Evolutionary conservation across 2,113 vertebrate genomes (phyloP), one percentile per base, ranked within the genome.

Genomic region (Rhinolophus sinicus): DNA sequence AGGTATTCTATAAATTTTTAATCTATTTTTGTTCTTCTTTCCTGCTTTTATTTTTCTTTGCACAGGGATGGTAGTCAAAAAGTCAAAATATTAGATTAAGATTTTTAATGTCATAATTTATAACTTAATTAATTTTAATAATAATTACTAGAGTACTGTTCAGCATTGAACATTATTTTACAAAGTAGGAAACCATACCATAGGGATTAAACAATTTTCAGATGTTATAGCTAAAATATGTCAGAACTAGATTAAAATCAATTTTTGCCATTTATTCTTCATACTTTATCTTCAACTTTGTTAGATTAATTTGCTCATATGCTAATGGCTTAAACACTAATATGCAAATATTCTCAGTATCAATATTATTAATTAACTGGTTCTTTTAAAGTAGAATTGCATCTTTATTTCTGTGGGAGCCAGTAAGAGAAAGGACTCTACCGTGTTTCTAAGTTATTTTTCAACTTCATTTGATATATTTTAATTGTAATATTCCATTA

Each of bases 381-480:
- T 80, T 67, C 28, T 90, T 90, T 58, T 87, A 62, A 90, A 94
- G 70, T 81, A 38, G n/a, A 93, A 87, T 94, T 38, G 85, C 16
- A n/a, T 67, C 40, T 52, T 89, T 86, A 81, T 58, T 92, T 69
- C 33, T 69, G 18, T 81, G 33, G 50, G 5, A 90, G 8, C 4
- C 38, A 47, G 19, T 44, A 88, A 92, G 16, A 73, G 47, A 91
- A 94, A 96, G 18, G 13, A 15, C 21, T 44, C 58, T 80, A 52
- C 2, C 3, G 26, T 80, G 54, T 56, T 78, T 72, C 56, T 75
- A 86, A 83, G 83, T 56, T 82, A 88, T 89, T 96, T 97, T 94
- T 96, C 40, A 67, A 58, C 62, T 84, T 96, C n/a, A 58, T 65
- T 94, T 87, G 50, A 92, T 92, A 84, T n/a, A 81, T 80, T 88